phyloP scores from a whole-genome alignment of 2,113 vertebrate species.

The Pluvialis apricaria region DNA sequence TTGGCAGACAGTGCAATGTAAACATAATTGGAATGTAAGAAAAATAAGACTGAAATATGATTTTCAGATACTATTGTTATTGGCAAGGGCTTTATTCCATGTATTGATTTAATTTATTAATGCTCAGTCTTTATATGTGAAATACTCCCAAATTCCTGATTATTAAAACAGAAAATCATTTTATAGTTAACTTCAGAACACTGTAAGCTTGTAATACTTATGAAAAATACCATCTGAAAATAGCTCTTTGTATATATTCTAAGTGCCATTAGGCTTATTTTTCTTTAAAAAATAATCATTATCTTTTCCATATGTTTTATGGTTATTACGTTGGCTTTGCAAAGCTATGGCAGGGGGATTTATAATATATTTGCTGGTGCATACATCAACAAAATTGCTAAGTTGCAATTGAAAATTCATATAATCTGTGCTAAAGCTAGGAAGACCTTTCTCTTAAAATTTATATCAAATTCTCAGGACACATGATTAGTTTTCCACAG shows the following conservation, averaged over 20 bases:
- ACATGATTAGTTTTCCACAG: neutral
- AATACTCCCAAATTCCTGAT: neutral
- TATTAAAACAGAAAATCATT: conserved; percentile 28
- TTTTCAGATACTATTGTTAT: neutral
- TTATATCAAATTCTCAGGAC: neutral
- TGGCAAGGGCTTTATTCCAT: neutral
- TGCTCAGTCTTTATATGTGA: neutral
- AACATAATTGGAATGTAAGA: neutral
- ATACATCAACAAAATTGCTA: neutral
- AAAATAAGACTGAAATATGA: neutral
- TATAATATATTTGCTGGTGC: neutral
- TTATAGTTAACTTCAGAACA: neutral
- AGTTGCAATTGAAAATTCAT: neutral
- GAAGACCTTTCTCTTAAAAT: neutral
- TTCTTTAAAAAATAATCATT: neutral
- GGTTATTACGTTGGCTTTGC: neutral
- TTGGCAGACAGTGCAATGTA: neutral
- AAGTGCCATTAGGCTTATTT: neutral
- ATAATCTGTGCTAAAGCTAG: neutral
- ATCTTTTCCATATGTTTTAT: conserved; percentile 11
- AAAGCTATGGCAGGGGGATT: neutral
- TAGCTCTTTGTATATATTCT: neutral
- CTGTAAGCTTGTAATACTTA: neutral
- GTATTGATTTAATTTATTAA: neutral
- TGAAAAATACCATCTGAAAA: neutral